Conservation (phyloP, 2,113 vertebrate genomes). For the Percopsis transmontana region DNA sequence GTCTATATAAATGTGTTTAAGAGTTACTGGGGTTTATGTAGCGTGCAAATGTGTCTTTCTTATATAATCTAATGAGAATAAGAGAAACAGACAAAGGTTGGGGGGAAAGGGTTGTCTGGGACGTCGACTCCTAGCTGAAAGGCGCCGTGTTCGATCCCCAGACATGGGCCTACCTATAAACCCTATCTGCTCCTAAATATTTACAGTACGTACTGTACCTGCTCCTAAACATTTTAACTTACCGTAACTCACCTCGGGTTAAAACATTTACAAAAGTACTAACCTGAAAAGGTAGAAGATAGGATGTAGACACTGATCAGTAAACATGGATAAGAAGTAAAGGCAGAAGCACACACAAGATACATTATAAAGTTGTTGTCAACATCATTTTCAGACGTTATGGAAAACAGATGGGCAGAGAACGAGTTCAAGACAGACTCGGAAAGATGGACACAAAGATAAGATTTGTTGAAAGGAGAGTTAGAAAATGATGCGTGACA, state of each 20-base stretch:
- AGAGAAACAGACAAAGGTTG: too few relatives aligned
- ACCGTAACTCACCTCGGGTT: too few relatives aligned
- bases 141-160: too few relatives aligned
- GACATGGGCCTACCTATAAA: too few relatives aligned
- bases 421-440: neutral
- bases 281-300: too few relatives aligned
- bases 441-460: conserved; percentile 9
- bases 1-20: neutral
- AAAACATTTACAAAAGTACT: too few relatives aligned
- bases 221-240: too few relatives aligned
- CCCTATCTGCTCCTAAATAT: too few relatives aligned
- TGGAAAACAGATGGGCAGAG: conserved; percentile 7
- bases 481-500: too few relatives aligned
- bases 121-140: too few relatives aligned
- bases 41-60: neutral
- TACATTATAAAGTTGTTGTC: neutral
- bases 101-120: too few relatives aligned
- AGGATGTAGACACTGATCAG: neutral
- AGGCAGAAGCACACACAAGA: neutral
- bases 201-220: too few relatives aligned
- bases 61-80: neutral
- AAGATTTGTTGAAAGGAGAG: conserved; percentile 11
- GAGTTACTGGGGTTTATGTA: neutral
- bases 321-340: neutral
- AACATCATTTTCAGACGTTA: conserved; percentile 3